A percentile compares a stretch with the other conserved stretches of the same genome.
phyloP scores from a whole-genome alignment of 2,888 invertebrate species.

The Hyalella azteca region DNA sequence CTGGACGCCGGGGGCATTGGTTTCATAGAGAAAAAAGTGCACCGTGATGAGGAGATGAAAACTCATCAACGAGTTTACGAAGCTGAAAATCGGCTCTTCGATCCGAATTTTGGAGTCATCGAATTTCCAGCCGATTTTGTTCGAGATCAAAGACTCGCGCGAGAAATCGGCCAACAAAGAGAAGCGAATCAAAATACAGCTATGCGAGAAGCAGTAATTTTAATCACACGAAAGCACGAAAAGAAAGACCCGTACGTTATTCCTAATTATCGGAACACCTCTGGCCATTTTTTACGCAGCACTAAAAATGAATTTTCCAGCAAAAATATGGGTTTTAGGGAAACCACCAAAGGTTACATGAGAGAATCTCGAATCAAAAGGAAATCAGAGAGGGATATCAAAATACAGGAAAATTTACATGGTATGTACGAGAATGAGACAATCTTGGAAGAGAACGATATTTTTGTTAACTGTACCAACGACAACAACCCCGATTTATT shows the following conservation, averaged over 20 bases:
- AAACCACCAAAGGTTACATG: not conserved
- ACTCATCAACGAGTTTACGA: conserved; percentile 46
- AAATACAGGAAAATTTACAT: not conserved
- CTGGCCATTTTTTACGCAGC: too few species aligned
- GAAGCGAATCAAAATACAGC: not conserved
- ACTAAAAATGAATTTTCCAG: not conserved
- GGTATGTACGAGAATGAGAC: not conserved
- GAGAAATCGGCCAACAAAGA: not conserved
- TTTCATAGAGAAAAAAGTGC: conserved; percentile 43
- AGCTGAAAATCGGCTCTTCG: conserved; percentile 20
- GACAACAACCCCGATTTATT: conserved; percentile 51
- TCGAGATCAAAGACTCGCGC: not conserved
- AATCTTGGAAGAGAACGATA: not conserved
- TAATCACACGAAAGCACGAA: not conserved
- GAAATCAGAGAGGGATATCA: not conserved
- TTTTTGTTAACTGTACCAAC: conserved; percentile 38
- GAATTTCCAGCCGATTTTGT: not conserved
- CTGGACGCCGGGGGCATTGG: conserved; percentile 49
- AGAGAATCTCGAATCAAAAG: not conserved
- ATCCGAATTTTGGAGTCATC: not conserved
- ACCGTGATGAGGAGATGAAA: conserved; percentile 47
- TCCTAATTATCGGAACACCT: not conserved
- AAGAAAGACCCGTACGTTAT: not conserved
- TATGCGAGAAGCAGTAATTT: too few species aligned
- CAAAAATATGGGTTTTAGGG: not conserved